Conservation (phyloP, 2,797 vertebrate genomes). For the Lagorchestes hirsutus region DNA sequence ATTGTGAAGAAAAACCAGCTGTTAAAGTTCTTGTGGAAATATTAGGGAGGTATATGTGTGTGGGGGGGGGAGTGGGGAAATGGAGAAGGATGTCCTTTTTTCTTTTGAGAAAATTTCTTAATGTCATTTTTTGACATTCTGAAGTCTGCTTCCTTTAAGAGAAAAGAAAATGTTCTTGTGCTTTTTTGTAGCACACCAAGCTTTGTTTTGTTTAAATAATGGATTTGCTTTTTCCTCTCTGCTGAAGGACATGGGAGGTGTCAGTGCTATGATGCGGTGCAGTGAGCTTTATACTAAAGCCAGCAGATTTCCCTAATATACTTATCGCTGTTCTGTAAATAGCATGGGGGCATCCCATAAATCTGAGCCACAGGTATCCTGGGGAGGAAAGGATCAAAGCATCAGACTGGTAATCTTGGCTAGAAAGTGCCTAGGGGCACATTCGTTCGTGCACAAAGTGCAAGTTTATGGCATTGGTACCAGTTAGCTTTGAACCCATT, state of each 20-base stretch:
- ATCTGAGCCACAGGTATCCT: constrained; percentile 46
- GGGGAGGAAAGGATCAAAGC: constrained; percentile 50
- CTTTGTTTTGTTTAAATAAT: constrained; percentile 21
- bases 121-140: constrained; percentile 76
- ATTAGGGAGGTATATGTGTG: not conserved
- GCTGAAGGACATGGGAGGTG: constrained; percentile 72
- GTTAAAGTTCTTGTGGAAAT: constrained; percentile 41
- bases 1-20: constrained; percentile 58
- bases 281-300: constrained; percentile 78
- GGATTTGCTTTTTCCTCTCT: constrained; percentile 76
- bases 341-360: constrained; percentile 65
- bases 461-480: constrained; percentile 38
- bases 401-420: constrained; percentile 66
- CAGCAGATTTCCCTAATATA: constrained; percentile 80
- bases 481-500: constrained; percentile 14
- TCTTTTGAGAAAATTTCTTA: constrained; percentile 63
- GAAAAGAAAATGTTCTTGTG: constrained; percentile 59
- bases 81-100: not conserved
- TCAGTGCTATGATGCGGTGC: constrained; percentile 72
- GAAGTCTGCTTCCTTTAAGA: constrained; percentile 51
- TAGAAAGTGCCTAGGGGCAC: constrained; percentile 67
- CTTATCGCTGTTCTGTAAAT: constrained; percentile 80
- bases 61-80: constrained; percentile 8
- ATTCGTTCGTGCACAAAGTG: constrained; percentile 73
- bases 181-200: constrained; percentile 15